Conservation (phyloP, 2,113 vertebrate genomes). For the Anarhynchus alexandrinus region DNA sequence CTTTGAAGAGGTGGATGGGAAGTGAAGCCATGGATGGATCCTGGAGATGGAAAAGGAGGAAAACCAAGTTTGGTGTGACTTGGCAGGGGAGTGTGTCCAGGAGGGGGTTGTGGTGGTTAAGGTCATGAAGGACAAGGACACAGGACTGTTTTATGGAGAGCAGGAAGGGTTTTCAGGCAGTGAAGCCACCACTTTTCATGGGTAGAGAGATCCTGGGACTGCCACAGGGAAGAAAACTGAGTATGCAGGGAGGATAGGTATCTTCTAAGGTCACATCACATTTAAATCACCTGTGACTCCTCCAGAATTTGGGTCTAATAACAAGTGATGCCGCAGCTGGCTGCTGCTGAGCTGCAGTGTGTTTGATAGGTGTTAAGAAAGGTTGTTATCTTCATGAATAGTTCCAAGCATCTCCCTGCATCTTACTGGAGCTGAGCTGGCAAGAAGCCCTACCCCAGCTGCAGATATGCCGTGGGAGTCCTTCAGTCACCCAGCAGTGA, state of each 20-base stretch:
- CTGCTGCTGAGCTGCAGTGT: not conserved
- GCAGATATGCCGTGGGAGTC: not conserved
- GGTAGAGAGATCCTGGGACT: not conserved
- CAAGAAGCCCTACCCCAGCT: not conserved
- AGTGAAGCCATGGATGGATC: rapidly evolving
- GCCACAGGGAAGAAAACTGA: not conserved
- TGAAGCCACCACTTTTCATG: not conserved
- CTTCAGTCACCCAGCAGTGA: not conserved
- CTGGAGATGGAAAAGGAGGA: not conserved
- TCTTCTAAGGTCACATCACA: not conserved
- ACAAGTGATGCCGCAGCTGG: not conserved
- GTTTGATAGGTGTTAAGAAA: not conserved
- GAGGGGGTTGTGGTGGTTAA: not conserved
- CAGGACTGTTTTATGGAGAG: not conserved
- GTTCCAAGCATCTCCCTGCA: not conserved
- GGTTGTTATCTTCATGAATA: not conserved
- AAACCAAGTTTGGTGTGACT: not conserved
- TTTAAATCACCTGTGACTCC: rapidly evolving
- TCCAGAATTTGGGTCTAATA: not conserved
- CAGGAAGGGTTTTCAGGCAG: not conserved
- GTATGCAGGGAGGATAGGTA: not conserved
- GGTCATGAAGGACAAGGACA: not conserved
- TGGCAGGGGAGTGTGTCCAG: not conserved
- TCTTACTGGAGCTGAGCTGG: not conserved
- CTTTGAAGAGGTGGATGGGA: not conserved